Base-by-base conservation (phyloP, 2,797 vertebrate species). In the Apogon talboti region DNA sequence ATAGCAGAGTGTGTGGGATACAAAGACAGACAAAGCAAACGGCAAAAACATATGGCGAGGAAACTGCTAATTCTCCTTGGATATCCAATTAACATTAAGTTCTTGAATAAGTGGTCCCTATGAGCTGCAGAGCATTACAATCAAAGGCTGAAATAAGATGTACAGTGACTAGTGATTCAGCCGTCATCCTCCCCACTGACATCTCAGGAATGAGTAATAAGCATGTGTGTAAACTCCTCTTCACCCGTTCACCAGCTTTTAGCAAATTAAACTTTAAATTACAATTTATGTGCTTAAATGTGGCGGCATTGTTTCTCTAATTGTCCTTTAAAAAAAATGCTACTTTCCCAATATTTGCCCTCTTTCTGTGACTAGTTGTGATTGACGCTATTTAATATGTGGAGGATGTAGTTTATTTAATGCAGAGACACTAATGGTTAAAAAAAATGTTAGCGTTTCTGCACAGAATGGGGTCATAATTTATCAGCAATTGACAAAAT, bases 21-120 rank as follows among this genome's bases (percentile, higher is more conserved):
- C 66, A 59, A 49, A 74, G 54, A 71, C 43, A 71, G 73, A 76
- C 73, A 60, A 71, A 68, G 66, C 44, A 67, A 45, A 71, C 70
- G 58, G 81, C 59, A 7, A 64, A 24, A 82, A 65, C 89, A 88
- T 87, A 81, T 90, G 87, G 87, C 38, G 71, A 68, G 66, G 57
- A 65, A 84, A 68, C 63, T 42, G 71, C 30, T 50, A 60, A 49
- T 61, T 89, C 84, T 87, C 79, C 21, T 51, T n/a, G 71, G 87
- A 81, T 44, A 0, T 62, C 64, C 83, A 76, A 89, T 89, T 88
- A 90, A 58, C 79, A 82, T 79, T 46, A 67, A 65, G 66, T 79
- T 80, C 44, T 41, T 57, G 35, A 81, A 73, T 76, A 82, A 83
- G 69, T 82, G 83, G 66, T 87, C 71, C 79, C 84, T 35, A 6